Evolutionary conservation across 2,113 vertebrate genomes (phyloP), one percentile per base, ranked within the genome.

Genomic region (Dipodomys stephensi): DNA sequence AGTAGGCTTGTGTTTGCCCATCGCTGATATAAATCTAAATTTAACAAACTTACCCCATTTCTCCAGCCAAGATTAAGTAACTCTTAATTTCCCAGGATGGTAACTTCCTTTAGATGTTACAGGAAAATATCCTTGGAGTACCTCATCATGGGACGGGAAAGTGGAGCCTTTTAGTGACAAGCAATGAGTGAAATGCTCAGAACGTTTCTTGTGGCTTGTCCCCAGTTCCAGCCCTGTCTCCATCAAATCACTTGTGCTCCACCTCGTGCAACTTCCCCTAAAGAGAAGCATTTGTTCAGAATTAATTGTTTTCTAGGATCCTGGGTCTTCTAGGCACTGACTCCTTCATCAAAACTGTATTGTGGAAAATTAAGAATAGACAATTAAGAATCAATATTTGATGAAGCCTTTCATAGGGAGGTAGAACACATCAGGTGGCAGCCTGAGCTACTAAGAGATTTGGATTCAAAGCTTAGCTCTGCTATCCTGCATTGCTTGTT

Each of bases 71-170:
- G 53, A 39, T 73, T 86, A 90, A 96, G 73, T 87, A 88, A 88
- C 85, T 80, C 69, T 92, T 92, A 85, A 92, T 87, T 94, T 92
- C 39, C 81, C 74, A 88, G 74, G 44, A 82, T 53, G 25, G 20
- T 53, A 90, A 86, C 44, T 93, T 93, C n/a, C 81, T 35, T 91
- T 83, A 62, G 35, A 67, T 57, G 22, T 82, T 73, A 39, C 4
- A 77, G n/a, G 53, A 27, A 95, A 91, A 76, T 7, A 39, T 81
- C 69, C 87, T 91, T 87, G 57, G 91, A 87, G 64, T 91, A 20
- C 78, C 35, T 84, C 74, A 35, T 85, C 78, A 53, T 22, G 20
- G 44, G 35, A 76, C 64, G 83, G 77, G 81, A 46, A 83, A 72
- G 44, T 89, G 20, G 80, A 93, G 90, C 6, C 62, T 60, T 95